Percentiles rank a stretch among this genome's conserved stretches.
Evolutionary conservation across 2,113 vertebrate species (phyloP).

Genomic region (Oenanthe melanoleuca): DNA sequence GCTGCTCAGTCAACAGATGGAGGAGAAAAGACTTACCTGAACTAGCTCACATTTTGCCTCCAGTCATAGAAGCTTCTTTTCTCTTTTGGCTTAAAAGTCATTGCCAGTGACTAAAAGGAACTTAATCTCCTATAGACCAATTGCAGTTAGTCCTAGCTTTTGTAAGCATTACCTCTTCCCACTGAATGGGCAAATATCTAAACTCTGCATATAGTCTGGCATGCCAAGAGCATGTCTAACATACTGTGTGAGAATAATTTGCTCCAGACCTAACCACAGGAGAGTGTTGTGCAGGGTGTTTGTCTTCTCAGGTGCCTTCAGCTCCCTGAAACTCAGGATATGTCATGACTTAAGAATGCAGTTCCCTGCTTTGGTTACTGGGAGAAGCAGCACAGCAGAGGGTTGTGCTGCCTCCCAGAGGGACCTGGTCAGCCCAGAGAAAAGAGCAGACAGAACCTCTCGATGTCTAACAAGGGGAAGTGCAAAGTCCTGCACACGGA

Average conservation of each 20-base stretch:
- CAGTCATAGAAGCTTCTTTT: not conserved
- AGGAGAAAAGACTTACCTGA: not conserved
- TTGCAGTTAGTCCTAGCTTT: not conserved
- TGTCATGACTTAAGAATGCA: not conserved
- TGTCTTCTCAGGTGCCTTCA: not conserved
- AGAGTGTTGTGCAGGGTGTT: not conserved
- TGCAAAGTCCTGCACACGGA: accelerated
- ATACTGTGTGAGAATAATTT: not conserved
- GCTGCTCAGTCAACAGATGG: not conserved
- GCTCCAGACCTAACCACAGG: not conserved
- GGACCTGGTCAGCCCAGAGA: not conserved
- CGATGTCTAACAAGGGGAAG: not conserved
- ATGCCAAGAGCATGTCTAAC: not conserved
- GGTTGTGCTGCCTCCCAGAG: not conserved
- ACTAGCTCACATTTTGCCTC: not conserved
- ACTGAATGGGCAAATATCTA: not conserved
- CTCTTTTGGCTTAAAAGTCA: not conserved
- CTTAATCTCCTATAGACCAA: not conserved
- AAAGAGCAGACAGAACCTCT: not conserved
- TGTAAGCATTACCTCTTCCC: not conserved
- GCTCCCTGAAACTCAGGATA: not conserved
- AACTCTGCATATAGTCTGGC: not conserved
- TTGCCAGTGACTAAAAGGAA: not conserved
- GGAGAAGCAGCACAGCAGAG: not conserved
- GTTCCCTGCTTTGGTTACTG: not conserved